These are phyloP conservation scores for Hippocampus guttulatus DNA, from an alignment of 2,113 vertebrate species.

Conservation along the genomic window DNA sequence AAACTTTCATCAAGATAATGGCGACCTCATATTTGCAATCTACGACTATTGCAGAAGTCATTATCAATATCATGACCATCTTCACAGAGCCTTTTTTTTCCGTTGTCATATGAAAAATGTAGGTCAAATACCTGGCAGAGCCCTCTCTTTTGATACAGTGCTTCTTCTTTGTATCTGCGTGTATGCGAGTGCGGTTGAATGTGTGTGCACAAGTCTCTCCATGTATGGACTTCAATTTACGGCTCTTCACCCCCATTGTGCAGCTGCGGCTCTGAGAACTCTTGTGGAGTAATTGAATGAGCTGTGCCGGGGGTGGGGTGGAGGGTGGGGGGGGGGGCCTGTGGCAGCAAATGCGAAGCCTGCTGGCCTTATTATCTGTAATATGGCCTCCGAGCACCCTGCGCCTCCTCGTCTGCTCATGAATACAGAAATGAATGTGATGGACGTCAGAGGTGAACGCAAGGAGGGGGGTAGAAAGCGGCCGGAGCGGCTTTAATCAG, in stretches of 20 bases:
- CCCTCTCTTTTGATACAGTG: conserved; percentile 27
- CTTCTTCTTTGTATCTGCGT: conserved; percentile 43
- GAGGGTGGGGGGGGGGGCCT: conserved; percentile 43
- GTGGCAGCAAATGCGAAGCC: conserved; percentile 62
- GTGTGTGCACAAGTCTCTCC: conserved; percentile 33
- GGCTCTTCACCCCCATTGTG: conserved; percentile 64
- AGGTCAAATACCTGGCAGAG: conserved; percentile 40
- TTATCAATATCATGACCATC: conserved; percentile 49
- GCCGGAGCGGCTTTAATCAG: conserved; percentile 67
- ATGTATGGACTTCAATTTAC: conserved; percentile 67
- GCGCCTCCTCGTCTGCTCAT: conserved; percentile 64
- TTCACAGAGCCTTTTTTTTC: conserved; percentile 28
- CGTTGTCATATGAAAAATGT: conserved; percentile 38
- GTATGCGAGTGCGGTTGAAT: conserved; percentile 7
- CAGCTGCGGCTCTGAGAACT: conserved; percentile 70
- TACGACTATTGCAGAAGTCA: conserved; percentile 47
- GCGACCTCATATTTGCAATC: conserved; percentile 52
- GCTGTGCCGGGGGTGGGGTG: conserved; percentile 39
- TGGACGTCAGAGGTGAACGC: conserved; percentile 63
- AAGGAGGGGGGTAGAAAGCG: conserved; percentile 51
- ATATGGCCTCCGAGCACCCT: conserved; percentile 61
- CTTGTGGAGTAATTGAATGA: conserved; percentile 73
- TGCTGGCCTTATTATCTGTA: conserved; percentile 72
- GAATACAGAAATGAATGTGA: conserved; percentile 73
- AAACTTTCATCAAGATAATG: conserved; percentile 64